Percentiles rank a stretch among this genome's conserved stretches.
Conservation (phyloP, 2,888 invertebrate genomes). For the Amitus sp. region DNA sequence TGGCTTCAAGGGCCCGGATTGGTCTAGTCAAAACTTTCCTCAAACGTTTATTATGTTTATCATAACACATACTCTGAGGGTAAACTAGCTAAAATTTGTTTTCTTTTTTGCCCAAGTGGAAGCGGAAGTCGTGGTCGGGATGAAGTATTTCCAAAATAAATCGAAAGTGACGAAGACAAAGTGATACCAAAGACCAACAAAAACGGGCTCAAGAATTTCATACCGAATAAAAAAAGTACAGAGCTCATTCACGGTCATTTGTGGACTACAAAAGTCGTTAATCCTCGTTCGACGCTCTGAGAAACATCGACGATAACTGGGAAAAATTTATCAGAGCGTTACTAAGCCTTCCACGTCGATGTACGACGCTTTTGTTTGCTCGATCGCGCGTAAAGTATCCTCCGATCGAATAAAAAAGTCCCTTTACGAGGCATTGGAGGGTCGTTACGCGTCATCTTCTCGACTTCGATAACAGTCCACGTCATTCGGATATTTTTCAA, state of each 20-base stretch:
- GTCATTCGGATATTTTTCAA: too few relatives aligned
- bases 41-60: conserved; percentile 64
- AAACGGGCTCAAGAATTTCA: too few relatives aligned
- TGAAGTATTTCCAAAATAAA: background rate
- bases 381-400: conserved; percentile 9
- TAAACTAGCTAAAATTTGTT: conserved; percentile 21
- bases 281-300: conserved; percentile 5
- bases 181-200: too few relatives aligned
- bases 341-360: background rate
- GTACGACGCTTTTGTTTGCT: conserved; percentile 5
- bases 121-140: too few relatives aligned
- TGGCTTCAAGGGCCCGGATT: conserved; percentile 53
- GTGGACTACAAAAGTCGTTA: background rate
- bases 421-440: background rate
- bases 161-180: background rate
- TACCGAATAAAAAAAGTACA: background rate
- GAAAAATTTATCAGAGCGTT: conserved; percentile 12
- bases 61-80: conserved; percentile 51
- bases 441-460: background rate
- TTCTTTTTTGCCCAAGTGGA: background rate
- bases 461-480: background rate
- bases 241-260: background rate
- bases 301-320: conserved; percentile 5
- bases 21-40: conserved; percentile 48
- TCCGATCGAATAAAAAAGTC: background rate